A percentile compares a stretch with the other conserved stretches of the same genome.
Conservation (phyloP, 2,113 vertebrate genomes). For the Leucosticte australis region DNA sequence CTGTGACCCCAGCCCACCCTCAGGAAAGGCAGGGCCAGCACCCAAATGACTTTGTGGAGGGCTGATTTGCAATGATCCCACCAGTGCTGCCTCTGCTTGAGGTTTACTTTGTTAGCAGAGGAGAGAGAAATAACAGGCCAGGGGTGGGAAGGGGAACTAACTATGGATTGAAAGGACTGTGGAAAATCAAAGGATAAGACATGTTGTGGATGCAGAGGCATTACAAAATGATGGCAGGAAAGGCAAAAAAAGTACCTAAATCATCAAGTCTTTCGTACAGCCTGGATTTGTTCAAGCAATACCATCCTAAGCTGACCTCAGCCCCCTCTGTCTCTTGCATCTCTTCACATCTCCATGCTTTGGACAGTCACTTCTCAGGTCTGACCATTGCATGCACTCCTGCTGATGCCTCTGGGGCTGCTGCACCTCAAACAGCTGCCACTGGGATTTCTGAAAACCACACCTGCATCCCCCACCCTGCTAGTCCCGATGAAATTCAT, state of each 20-base stretch:
- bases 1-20: not conserved
- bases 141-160: not conserved
- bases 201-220: not conserved
- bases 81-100: not conserved
- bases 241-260: not conserved
- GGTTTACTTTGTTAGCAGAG: not conserved
- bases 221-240: not conserved
- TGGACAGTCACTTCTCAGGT: not conserved
- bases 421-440: not conserved
- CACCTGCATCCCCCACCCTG: not conserved
- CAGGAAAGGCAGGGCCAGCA: not conserved
- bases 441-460: not conserved
- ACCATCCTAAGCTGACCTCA: not conserved
- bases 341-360: not conserved
- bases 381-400: not conserved
- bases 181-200: not conserved
- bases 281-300: not conserved
- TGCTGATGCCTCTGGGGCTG: not conserved
- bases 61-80: not conserved
- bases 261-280: not conserved
- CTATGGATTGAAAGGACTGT: not conserved
- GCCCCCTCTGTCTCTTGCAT: not conserved
- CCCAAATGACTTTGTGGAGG: not conserved
- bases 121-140: not conserved
- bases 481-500: not conserved